Base-by-base conservation (phyloP, 2,888 invertebrate species). In the Laspeyria flexula region DNA sequence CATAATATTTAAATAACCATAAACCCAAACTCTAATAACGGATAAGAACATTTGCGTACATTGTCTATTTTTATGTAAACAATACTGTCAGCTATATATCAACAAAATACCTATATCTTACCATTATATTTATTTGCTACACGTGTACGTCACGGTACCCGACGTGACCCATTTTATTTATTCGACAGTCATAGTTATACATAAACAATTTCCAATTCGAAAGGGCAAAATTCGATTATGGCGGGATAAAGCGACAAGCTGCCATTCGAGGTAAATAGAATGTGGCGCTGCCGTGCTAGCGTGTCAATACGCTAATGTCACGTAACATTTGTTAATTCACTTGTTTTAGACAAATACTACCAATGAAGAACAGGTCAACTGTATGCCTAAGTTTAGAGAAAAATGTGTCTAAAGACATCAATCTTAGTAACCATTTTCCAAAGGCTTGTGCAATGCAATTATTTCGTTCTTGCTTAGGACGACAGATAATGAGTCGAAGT, bases 141-240 rank as follows among this genome's bases (percentile, higher is more conserved):
- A 65, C 50, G 56, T 52, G 16, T 58, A 47, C 50, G 53, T 59
- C 61, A 59, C 46, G 46, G 35, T 41, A 40, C 54, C 41, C 43
- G 41, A 48, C 59, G 56, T 55, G 65, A 65, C 61, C 56, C 44
- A 65, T 60, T 64, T 68, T 65, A 68, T 62, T 65, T 69, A 65
- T 59, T 59, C 55, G 48, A 52, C 61, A 65, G 37, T 18, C 49
- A 50, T 56, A 67, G 54, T 59, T 58, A 59, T 59, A 63, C 55
- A 63, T 65, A 73, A 75, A 77, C 76, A 73, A 78, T 77, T 72
- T 70, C 60, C 71, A 73, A 75, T 75, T 75, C 61, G 47, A 71
- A 70, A 71, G 69, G 69, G 65, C 61, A 51, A 65, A 72, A 79
- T 77, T 77, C 73, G 70, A 77, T 79, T 79, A 77, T 70, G 64